Conservation (phyloP, 2,888 invertebrate species). For the Napeogenes inachia region DNA sequence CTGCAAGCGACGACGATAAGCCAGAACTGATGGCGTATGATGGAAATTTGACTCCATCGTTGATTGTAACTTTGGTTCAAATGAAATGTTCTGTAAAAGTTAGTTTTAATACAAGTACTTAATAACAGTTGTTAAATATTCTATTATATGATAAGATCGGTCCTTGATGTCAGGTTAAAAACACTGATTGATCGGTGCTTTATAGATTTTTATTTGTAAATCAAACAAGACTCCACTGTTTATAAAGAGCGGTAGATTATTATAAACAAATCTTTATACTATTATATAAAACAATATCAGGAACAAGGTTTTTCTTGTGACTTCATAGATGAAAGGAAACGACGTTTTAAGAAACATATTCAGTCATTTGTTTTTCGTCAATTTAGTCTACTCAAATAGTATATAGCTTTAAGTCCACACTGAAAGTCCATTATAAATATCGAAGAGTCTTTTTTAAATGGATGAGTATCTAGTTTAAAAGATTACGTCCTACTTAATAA, state of each 20-base stretch:
- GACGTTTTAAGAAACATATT: too few species aligned
- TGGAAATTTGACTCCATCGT: slow-evolving; percentile 29
- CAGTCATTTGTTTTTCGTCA: too few species aligned
- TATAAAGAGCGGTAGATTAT: not conserved
- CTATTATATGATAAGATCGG: slow-evolving; percentile 63
- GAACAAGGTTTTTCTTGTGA: too few species aligned
- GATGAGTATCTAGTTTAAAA: too few species aligned
- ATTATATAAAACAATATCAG: too few species aligned
- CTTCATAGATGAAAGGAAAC: too few species aligned
- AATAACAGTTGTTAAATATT: slow-evolving; percentile 61
- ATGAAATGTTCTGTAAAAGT: too few species aligned
- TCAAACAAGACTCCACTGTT: slow-evolving; percentile 19
- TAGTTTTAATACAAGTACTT: slow-evolving; percentile 26
- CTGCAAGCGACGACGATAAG: slow-evolving; percentile 35
- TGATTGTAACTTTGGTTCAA: not conserved
- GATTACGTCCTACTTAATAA: too few species aligned
- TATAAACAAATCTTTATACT: not conserved
- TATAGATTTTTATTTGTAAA: slow-evolving; percentile 36
- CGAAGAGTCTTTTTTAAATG: too few species aligned
- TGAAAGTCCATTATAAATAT: too few species aligned
- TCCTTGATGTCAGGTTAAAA: slow-evolving; percentile 54
- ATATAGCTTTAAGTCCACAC: too few species aligned
- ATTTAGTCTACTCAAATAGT: too few species aligned
- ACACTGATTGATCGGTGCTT: slow-evolving; percentile 61
- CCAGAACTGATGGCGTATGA: slow-evolving; percentile 29